A percentile compares a stretch with the other conserved stretches of the same genome.
Conservation (phyloP, 64 coral and sea anemone genomes). For the Dendronephthya gigantea region DNA sequence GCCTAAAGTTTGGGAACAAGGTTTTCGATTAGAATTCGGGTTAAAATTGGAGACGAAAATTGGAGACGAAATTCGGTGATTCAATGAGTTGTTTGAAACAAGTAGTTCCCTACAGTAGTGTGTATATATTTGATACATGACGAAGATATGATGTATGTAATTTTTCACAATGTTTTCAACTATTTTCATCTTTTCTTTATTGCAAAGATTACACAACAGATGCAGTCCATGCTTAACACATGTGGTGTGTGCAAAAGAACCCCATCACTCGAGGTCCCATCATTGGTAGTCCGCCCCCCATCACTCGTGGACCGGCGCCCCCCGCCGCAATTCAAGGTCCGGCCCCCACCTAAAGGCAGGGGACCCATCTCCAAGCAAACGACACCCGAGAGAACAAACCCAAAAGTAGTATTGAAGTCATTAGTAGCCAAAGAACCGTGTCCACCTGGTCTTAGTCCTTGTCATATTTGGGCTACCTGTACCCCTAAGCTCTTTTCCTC, state of each 20-base stretch:
- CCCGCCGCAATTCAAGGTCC: not conserved
- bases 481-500: not conserved
- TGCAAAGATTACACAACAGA: not conserved
- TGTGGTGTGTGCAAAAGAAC: not conserved
- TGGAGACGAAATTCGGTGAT: too few species aligned
- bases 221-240: not conserved
- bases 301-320: too few species aligned
- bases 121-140: not conserved
- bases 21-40: too few species aligned
- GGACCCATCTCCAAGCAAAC: not conserved
- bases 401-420: not conserved
- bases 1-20: too few species aligned
- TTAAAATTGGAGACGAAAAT: too few species aligned
- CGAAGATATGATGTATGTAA: not conserved
- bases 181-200: not conserved
- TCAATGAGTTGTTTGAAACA: too few species aligned
- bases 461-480: not conserved
- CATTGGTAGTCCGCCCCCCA: too few species aligned
- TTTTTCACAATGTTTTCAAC: not conserved
- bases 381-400: not conserved
- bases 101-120: too few species aligned
- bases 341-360: not conserved
- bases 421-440: not conserved
- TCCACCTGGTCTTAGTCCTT: not conserved
- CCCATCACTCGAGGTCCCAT: not conserved